Evolutionary conservation across 2,888 invertebrate genomes (phyloP).

Genomic region (Hirtodrosophila cameraria): DNA sequence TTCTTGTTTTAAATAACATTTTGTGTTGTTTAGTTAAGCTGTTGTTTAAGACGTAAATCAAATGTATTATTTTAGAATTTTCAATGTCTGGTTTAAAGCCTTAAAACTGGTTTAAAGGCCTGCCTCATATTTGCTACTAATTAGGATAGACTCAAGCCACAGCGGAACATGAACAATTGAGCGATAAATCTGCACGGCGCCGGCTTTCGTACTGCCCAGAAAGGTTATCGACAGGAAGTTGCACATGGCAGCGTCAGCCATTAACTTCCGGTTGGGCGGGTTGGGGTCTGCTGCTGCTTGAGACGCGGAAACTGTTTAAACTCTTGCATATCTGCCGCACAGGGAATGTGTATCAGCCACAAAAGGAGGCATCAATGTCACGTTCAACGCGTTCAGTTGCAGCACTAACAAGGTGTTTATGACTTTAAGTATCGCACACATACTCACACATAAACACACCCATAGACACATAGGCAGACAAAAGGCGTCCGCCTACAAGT

Average conservation of each 20-base stretch:
- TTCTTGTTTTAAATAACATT: neutral
- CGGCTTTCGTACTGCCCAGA: conserved; percentile 38
- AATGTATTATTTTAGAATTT: too few relatives aligned
- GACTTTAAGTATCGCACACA: conserved; percentile 59
- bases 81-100: too few relatives aligned
- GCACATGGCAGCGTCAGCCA: conserved; percentile 62
- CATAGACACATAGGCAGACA: conserved; percentile 58
- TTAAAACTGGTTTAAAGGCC: conserved; percentile 7
- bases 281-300: conserved; percentile 45
- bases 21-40: neutral
- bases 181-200: conserved; percentile 62
- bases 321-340: conserved; percentile 19
- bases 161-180: conserved; percentile 42
- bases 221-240: conserved; percentile 72
- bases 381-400: conserved; percentile 68
- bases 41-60: too few relatives aligned
- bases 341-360: conserved; percentile 38
- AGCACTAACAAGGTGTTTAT: conserved; percentile 75
- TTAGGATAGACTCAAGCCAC: too few relatives aligned
- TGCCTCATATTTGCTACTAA: conserved; percentile 32
- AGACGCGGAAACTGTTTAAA: conserved; percentile 71
- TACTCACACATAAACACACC: conserved; percentile 6
- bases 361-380: conserved; percentile 81
- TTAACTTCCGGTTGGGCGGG: conserved; percentile 45
- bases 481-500: conserved; percentile 63